phyloP scores from a whole-genome alignment of 2,888 invertebrate species.

The Brachyptera risi region DNA sequence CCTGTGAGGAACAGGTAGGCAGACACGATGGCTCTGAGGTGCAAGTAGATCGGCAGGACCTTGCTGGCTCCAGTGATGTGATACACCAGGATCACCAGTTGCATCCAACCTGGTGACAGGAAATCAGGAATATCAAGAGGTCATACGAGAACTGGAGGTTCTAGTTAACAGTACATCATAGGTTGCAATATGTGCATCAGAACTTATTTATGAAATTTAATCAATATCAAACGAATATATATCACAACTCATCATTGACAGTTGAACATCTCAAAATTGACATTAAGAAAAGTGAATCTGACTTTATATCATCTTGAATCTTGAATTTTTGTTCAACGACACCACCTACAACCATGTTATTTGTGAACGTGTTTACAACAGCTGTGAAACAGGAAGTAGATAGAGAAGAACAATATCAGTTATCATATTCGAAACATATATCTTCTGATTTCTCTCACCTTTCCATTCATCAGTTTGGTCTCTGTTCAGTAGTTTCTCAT shows the following conservation, averaged over 20 bases:
- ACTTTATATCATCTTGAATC: background rate
- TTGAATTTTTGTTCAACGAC: background rate
- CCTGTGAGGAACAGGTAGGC: slow-evolving; percentile 90
- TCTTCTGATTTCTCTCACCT: slow-evolving; percentile 47
- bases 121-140: no score
- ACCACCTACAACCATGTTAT: no score
- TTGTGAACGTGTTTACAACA: no score
- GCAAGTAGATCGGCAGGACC: slow-evolving; percentile 49
- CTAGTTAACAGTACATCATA: no score
- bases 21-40: slow-evolving; percentile 74
- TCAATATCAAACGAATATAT: no score
- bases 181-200: no score
- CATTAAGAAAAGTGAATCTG: background rate
- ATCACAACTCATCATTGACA: background rate
- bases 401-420: no score
- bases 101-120: slow-evolving; percentile 62
- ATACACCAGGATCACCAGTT: slow-evolving; percentile 47
- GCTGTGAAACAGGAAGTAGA: no score
- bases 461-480: slow-evolving; percentile 95
- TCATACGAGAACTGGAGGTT: no score
- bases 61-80: slow-evolving; percentile 92
- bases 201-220: no score
- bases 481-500: slow-evolving; percentile 76
- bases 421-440: background rate
- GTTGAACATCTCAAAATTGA: background rate